Percentiles rank a stretch among this genome's conserved stretches.
These are phyloP conservation scores for Gastracanthus pulcherrimus DNA, from an alignment of 2,888 invertebrate genomes.

Conservation along the genomic window DNA sequence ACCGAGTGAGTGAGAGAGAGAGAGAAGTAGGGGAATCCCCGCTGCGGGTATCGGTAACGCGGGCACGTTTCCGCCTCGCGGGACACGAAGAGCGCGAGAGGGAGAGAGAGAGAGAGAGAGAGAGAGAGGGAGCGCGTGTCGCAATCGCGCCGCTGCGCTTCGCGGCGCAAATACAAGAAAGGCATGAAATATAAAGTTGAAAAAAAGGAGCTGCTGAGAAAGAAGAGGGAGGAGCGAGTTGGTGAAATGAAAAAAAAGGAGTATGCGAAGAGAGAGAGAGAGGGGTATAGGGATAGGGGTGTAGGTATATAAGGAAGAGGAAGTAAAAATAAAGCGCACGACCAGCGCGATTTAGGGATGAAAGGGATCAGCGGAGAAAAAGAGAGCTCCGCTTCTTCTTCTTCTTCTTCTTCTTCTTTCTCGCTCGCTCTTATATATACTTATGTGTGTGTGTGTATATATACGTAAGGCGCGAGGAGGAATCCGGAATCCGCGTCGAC, in stretches of 20 bases:
- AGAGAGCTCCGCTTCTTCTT: not conserved
- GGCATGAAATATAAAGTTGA: not conserved
- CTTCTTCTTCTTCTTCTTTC: not conserved
- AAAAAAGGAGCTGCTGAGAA: too few relatives aligned
- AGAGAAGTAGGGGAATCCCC: not conserved
- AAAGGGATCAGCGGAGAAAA: constrained; percentile 30
- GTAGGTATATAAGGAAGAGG: constrained; percentile 11
- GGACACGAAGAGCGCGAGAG: constrained; percentile 8
- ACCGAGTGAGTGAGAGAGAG: too few relatives aligned
- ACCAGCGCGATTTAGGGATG: constrained; percentile 41
- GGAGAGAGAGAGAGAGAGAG: not conserved
- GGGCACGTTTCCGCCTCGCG: constrained; percentile 47
- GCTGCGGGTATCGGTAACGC: constrained; percentile 48
- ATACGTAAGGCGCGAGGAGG: too few relatives aligned
- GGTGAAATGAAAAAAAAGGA: too few relatives aligned
- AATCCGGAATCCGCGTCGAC: constrained; percentile 21
- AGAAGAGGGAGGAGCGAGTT: not conserved
- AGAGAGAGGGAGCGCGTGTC: not conserved
- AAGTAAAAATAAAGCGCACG: constrained; percentile 28
- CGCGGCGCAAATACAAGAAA: constrained; percentile 35
- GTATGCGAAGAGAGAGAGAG: not conserved
- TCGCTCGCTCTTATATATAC: not conserved
- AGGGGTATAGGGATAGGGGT: too few relatives aligned
- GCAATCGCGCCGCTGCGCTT: constrained; percentile 4
- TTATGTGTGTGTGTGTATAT: not conserved